phyloP scores from a whole-genome alignment of 2,888 invertebrate genomes.

The Pristionchus exspectatus region DNA sequence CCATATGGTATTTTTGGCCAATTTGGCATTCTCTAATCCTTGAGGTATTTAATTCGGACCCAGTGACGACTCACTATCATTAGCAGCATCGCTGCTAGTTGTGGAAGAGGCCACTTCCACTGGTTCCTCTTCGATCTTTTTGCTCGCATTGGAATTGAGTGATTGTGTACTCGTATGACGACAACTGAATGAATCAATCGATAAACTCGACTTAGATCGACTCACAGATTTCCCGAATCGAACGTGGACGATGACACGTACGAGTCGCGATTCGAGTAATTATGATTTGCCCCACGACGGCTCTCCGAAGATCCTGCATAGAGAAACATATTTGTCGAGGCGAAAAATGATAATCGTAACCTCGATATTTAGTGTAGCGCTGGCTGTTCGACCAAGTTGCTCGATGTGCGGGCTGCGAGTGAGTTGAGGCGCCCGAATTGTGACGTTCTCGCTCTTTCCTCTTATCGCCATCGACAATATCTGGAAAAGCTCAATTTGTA shows the following conservation, averaged over 20 bases:
- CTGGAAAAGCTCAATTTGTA: neutral
- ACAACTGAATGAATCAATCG: neutral
- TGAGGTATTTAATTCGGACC: neutral
- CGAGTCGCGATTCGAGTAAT: neutral
- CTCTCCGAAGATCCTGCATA: neutral
- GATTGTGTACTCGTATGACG: conserved; percentile 16
- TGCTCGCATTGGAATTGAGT: conserved; percentile 12
- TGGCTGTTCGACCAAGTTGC: neutral
- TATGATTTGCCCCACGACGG: neutral
- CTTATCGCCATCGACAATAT: neutral
- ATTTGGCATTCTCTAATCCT: too few relatives aligned
- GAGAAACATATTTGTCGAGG: neutral
- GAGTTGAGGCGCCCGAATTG: conserved; percentile 15
- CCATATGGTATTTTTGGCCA: too few relatives aligned
- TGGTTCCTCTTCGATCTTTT: neutral
- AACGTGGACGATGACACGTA: neutral
- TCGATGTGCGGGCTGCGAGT: neutral
- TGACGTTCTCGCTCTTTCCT: neutral
- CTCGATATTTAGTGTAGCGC: neutral
- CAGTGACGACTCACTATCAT: neutral
- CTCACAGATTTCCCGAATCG: neutral
- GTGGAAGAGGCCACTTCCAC: conserved; percentile 15
- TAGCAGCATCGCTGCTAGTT: neutral
- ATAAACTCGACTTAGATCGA: neutral
- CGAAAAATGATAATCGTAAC: neutral